Evolutionary conservation across 2,888 invertebrate species (phyloP).

Genomic region (Glaucopsyche alexis): DNA sequence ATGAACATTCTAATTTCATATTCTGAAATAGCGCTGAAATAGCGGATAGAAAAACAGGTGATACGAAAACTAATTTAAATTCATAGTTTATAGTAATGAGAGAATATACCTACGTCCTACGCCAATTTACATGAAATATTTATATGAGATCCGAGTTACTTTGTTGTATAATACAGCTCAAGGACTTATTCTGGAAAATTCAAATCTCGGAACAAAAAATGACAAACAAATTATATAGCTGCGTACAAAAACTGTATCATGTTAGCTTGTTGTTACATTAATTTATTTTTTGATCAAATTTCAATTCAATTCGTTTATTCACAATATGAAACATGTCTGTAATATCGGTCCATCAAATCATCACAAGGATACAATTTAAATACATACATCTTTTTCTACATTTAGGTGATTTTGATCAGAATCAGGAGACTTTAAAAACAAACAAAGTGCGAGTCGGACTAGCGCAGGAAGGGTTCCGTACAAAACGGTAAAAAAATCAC

Average conservation of each 20-base stretch:
- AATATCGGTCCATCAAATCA: background rate
- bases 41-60: background rate
- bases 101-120: background rate
- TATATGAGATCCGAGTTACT: conserved; percentile 11
- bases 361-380: background rate
- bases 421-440: too few relatives aligned
- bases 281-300: background rate
- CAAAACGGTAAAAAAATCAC: too few relatives aligned
- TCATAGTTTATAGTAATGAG: background rate
- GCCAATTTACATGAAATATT: background rate
- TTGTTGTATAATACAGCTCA: background rate
- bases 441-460: too few relatives aligned
- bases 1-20: background rate
- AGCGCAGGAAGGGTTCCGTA: too few relatives aligned
- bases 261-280: background rate
- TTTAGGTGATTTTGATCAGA: too few relatives aligned
- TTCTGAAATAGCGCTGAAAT: background rate
- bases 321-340: too few relatives aligned
- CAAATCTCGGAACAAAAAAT: conserved; percentile 2
- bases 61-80: background rate
- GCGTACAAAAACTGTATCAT: background rate
- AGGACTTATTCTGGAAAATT: conserved; percentile 7
- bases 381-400: too few relatives aligned
- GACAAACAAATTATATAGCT: background rate
- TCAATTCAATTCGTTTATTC: too few relatives aligned